Evolutionary conservation across 2,113 vertebrate genomes (phyloP).

Genomic region (Columba janthina): DNA sequence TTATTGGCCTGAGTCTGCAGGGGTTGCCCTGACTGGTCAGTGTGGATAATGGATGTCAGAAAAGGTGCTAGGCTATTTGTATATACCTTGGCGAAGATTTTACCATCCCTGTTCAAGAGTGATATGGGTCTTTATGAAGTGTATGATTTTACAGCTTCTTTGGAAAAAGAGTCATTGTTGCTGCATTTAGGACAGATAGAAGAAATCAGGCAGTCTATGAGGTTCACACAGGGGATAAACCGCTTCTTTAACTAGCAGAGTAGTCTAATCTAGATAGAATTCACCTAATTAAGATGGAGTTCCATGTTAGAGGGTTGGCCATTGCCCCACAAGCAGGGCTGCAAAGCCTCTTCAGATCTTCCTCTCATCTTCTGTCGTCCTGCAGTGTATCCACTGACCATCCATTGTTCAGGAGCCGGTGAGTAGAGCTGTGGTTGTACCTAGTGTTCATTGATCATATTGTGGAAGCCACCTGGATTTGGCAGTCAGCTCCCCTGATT

Average conservation of each 20-base stretch:
- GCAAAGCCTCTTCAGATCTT: neutral
- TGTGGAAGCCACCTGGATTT: neutral
- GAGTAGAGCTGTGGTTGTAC: neutral
- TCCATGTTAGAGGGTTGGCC: neutral
- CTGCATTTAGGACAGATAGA: neutral
- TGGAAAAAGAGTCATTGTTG: neutral
- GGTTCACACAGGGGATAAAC: neutral
- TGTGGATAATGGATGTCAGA: conserved; percentile 36
- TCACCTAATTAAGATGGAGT: neutral
- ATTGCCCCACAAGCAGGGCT: neutral
- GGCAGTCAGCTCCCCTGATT: neutral
- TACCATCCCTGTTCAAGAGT: neutral
- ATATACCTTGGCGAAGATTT: conserved; percentile 23
- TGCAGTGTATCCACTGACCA: accelerated
- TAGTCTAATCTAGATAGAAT: neutral
- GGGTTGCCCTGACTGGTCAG: conserved; percentile 32
- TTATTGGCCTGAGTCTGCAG: conserved; percentile 36
- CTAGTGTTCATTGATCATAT: accelerated
- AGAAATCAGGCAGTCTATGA: neutral
- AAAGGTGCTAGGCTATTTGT: conserved; percentile 45
- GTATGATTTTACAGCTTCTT: neutral
- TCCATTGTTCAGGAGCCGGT: accelerated
- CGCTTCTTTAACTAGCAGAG: neutral
- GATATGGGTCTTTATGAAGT: conserved; percentile 37
- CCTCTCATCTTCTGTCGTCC: neutral